phyloP scores from a whole-genome alignment of 2,113 vertebrate species.

The Casuarius casuarius region DNA sequence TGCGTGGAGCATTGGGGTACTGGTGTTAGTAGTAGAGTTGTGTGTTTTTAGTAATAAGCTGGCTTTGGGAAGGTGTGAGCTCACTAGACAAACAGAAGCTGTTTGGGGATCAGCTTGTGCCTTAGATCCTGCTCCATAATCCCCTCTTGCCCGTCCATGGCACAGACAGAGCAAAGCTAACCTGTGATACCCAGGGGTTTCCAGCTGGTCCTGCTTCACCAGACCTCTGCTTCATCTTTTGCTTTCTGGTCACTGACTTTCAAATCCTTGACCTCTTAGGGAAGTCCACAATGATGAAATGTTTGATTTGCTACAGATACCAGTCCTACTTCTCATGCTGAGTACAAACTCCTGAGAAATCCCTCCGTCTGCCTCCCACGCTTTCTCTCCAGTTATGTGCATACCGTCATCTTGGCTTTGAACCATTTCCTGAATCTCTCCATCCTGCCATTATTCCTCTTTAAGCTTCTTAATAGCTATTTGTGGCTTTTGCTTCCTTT shows the following conservation, averaged over 20 bases:
- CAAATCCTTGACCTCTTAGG: neutral
- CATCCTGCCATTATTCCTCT: neutral
- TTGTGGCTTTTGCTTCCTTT: neutral
- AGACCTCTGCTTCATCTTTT: neutral
- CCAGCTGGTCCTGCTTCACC: neutral
- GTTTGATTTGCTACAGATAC: neutral
- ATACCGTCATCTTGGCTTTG: neutral
- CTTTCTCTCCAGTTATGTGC: neutral
- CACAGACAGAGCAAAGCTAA: accelerated
- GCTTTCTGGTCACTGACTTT: neutral
- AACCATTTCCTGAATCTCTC: neutral
- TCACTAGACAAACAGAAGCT: neutral
- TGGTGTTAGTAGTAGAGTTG: neutral
- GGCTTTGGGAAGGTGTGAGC: neutral
- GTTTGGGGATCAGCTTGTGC: neutral
- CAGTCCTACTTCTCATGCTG: neutral
- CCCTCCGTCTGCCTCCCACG: neutral
- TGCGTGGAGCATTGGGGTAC: neutral
- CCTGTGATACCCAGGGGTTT: neutral
- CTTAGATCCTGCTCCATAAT: neutral
- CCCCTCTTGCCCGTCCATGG: accelerated
- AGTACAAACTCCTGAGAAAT: neutral
- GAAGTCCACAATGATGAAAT: neutral
- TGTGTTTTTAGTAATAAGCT: neutral
- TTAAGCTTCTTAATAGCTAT: neutral